Conservation (phyloP, 92 coral and sea anemone species). For the Scolanthus callimorphus region DNA sequence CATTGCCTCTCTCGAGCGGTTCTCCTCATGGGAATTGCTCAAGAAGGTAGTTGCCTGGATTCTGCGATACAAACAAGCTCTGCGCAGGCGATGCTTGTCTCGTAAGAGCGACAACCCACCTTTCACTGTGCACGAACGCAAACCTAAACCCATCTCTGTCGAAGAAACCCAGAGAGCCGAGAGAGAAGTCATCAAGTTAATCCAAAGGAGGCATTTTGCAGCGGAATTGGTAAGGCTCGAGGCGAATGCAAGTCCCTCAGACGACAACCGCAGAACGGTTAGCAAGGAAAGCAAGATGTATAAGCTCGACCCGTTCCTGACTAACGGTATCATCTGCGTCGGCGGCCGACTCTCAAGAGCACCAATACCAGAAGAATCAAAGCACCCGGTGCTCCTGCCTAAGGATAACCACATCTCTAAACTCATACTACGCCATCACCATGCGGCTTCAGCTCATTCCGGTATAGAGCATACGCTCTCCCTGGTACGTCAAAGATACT, state of each 20-base stretch:
- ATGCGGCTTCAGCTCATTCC: conserved; percentile 34
- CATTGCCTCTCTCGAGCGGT: no score
- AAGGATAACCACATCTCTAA: no score
- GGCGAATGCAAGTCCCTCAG: neutral
- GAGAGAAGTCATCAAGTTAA: conserved; percentile 29
- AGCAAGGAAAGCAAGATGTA: conserved; percentile 18
- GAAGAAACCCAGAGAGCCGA: no score
- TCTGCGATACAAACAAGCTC: conserved; percentile 16
- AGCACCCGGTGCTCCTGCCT: no score
- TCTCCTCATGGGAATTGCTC: conserved; percentile 18
- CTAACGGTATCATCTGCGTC: conserved; percentile 21
- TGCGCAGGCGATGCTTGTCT: conserved; percentile 12
- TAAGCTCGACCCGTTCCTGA: conserved; percentile 40
- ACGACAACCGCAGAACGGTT: no score
- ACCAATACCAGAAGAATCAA: no score
- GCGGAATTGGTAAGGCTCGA: conserved; percentile 8
- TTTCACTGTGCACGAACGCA: no score
- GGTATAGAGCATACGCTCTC: no score
- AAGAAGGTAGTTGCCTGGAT: conserved; percentile 27
- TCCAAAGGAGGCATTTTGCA: conserved; percentile 21
- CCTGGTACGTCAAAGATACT: no score
- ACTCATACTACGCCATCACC: no score
- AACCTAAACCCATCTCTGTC: no score
- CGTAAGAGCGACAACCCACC: conserved; percentile 10
- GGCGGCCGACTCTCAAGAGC: no score